Evolutionary conservation across 2,113 vertebrate genomes (phyloP).

Genomic region (Desmodus rotundus): DNA sequence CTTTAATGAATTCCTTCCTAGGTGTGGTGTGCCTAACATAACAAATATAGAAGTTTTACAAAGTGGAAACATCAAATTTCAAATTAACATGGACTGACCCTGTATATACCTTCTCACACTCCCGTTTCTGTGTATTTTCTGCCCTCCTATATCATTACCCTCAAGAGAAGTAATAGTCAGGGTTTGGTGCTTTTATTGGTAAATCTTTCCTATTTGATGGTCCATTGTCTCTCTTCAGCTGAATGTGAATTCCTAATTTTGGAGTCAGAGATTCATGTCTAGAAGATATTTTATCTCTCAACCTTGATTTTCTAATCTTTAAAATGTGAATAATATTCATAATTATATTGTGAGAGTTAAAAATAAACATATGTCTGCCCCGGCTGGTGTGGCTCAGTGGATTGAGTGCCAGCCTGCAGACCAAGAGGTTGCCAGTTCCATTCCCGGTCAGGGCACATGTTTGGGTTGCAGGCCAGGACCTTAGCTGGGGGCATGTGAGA

Average conservation of each 20-base stretch:
- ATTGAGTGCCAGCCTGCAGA: too few species aligned
- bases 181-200: not conserved
- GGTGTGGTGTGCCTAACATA: not conserved
- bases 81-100: not conserved
- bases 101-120: fast-evolving
- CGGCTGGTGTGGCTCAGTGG: too few species aligned
- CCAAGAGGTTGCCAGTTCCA: too few species aligned
- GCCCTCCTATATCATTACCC: not conserved
- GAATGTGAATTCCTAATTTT: not conserved
- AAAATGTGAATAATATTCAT: not conserved
- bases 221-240: not conserved
- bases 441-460: too few species aligned
- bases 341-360: not conserved
- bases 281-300: not conserved
- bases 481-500: too few species aligned
- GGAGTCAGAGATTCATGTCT: not conserved
- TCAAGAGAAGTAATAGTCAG: not conserved
- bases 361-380: not conserved
- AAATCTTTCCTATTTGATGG: not conserved
- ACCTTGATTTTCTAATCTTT: not conserved
- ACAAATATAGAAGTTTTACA: not conserved
- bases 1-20: not conserved
- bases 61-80: not conserved
- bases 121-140: not conserved
- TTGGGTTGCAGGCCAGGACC: too few species aligned